A percentile compares a stretch with the other conserved stretches of the same genome.
phyloP scores from a whole-genome alignment of 2,888 invertebrate species.

The Frankliniella fusca region DNA sequence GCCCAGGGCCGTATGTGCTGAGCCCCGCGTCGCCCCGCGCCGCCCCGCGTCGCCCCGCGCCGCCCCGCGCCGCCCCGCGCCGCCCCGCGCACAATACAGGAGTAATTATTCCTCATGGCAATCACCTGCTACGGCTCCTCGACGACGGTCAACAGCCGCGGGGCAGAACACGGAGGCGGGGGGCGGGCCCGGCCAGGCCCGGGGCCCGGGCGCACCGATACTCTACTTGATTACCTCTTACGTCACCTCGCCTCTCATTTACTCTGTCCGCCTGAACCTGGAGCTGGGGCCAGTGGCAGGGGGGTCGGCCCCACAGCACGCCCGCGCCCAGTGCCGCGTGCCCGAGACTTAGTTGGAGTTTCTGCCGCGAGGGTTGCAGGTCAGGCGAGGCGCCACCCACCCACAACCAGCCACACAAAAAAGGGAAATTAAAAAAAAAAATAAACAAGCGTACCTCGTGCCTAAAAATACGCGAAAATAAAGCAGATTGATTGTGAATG shows the following conservation, averaged over 20 bases:
- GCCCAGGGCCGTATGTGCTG: not conserved
- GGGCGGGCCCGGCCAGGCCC: not conserved
- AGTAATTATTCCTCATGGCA: too few species aligned
- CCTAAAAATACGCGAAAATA: not conserved
- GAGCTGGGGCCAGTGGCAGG: not conserved
- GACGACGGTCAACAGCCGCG: not conserved
- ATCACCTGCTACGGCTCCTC: too few species aligned
- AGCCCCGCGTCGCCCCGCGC: conserved; percentile 39
- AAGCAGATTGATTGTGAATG: not conserved
- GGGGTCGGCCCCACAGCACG: not conserved
- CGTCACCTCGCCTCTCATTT: too few species aligned
- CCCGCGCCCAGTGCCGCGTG: not conserved
- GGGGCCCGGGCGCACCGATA: not conserved
- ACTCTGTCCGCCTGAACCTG: too few species aligned
- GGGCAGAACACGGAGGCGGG: not conserved
- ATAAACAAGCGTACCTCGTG: not conserved
- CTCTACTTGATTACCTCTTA: not conserved
- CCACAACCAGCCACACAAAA: not conserved
- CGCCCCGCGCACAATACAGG: conserved; percentile 42
- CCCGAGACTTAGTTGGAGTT: not conserved
- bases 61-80: conserved; percentile 44
- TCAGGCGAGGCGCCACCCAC: not conserved
- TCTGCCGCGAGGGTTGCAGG: not conserved
- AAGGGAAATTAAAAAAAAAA: not conserved
- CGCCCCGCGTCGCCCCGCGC: conserved; percentile 49